phyloP scores from a whole-genome alignment of 2,888 invertebrate genomes.

The Pristionchus fissidentatus region DNA sequence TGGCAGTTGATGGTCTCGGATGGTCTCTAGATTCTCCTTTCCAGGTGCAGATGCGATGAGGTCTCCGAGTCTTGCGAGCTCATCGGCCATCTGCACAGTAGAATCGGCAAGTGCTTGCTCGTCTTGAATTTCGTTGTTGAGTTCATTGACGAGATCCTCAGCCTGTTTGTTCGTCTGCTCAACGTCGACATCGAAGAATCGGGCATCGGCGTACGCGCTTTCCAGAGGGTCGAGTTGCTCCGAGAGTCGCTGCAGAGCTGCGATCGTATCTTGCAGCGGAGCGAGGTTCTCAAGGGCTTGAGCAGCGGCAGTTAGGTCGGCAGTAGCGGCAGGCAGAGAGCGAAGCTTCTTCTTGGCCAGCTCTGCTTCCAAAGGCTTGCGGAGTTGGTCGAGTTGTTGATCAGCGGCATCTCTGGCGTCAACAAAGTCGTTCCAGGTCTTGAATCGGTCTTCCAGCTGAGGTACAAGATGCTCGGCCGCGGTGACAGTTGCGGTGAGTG shows the following conservation, averaged over 20 bases:
- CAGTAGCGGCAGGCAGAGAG: slow-evolving; percentile 11
- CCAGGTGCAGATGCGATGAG: slow-evolving; percentile 43
- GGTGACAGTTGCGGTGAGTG: slow-evolving; percentile 54
- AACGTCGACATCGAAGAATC: slow-evolving; percentile 67
- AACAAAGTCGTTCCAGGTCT: slow-evolving; percentile 61
- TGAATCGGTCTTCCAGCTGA: slow-evolving; percentile 58
- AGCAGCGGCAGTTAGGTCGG: slow-evolving; percentile 19
- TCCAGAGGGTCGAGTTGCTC: slow-evolving; percentile 59
- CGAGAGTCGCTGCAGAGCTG: slow-evolving; percentile 56
- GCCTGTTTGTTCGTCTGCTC: slow-evolving; percentile 64
- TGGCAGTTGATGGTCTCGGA: slow-evolving; percentile 38
- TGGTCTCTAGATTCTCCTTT: slow-evolving; percentile 35
- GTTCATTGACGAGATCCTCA: slow-evolving; percentile 58
- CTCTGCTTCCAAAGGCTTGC: slow-evolving; percentile 50
- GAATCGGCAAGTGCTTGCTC: slow-evolving; percentile 60
- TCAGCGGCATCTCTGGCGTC: slow-evolving; percentile 60
- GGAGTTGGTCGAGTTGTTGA: slow-evolving; percentile 57
- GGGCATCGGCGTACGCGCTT: slow-evolving; percentile 62
- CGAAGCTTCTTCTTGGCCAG: slow-evolving; percentile 33
- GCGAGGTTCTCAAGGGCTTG: slow-evolving; percentile 49
- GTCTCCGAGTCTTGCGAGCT: slow-evolving; percentile 52
- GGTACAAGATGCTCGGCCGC: slow-evolving; percentile 55
- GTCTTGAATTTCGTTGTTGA: slow-evolving; percentile 57
- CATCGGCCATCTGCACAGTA: slow-evolving; percentile 56
- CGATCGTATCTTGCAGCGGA: slow-evolving; percentile 54